These are phyloP conservation scores for Cynaeus angustus DNA, from an alignment of 2,888 invertebrate genomes.

Conservation along the genomic window DNA sequence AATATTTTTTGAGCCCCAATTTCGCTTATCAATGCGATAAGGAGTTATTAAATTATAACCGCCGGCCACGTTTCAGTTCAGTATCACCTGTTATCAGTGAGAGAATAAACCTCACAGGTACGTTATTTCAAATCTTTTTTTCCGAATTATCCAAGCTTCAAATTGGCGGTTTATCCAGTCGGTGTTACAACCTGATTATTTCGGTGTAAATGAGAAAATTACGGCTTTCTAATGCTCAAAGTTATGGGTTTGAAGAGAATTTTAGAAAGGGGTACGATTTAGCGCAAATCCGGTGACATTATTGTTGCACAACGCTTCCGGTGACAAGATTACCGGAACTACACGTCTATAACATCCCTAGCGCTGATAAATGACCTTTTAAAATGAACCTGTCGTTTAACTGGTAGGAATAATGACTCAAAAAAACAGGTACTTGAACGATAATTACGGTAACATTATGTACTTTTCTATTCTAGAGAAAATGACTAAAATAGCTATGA, in stretches of 20 bases:
- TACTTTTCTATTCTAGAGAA: too few species aligned
- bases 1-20: not conserved
- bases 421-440: too few species aligned
- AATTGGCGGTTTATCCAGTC: conserved; percentile 1
- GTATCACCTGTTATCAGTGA: conserved; percentile 47
- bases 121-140: conserved; percentile 23
- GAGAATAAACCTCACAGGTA: conserved; percentile 25
- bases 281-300: conserved; percentile 50
- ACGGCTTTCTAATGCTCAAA: conserved; percentile 12
- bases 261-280: conserved; percentile 44
- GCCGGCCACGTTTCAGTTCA: conserved; percentile 46
- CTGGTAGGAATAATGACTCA: too few species aligned
- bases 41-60: conserved; percentile 40
- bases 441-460: too few species aligned
- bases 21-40: conserved; percentile 29
- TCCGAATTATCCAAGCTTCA: conserved; percentile 13
- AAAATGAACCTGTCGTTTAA: not conserved
- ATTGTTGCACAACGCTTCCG: conserved; percentile 50
- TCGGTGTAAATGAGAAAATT: conserved; percentile 8
- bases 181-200: conserved; percentile 32
- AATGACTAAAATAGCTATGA: too few species aligned
- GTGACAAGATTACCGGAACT: conserved; percentile 51
- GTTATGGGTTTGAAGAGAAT: not conserved
- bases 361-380: conserved; percentile 43
- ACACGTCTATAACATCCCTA: conserved; percentile 49